These are phyloP conservation scores for Bacillus rossius DNA, from an alignment of 1,140 invertebrate species.

Conservation along the genomic window DNA sequence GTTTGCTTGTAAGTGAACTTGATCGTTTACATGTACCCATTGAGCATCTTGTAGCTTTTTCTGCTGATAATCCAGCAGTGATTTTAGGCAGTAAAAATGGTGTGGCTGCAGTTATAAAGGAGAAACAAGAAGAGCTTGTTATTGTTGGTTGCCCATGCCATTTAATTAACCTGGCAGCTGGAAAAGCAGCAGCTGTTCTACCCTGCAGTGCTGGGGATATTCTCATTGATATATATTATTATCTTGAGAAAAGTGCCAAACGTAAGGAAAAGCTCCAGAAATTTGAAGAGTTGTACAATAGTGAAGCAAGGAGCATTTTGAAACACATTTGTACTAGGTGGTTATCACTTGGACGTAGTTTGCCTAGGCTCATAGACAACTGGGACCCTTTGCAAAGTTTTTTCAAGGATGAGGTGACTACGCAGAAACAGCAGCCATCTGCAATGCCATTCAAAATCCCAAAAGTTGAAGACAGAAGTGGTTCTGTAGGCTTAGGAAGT, in stretches of 20 bases:
- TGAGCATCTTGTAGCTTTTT: not conserved
- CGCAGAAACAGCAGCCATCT: not conserved
- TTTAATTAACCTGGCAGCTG: not conserved
- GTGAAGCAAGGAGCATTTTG: not conserved
- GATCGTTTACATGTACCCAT: not conserved
- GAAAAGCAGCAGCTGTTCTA: not conserved
- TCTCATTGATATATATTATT: not conserved
- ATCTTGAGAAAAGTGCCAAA: not conserved
- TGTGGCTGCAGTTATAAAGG: not conserved
- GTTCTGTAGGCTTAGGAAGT: too few species aligned
- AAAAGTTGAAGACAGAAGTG: not conserved
- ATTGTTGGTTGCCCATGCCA: not conserved
- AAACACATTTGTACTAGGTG: not conserved
- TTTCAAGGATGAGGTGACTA: not conserved
- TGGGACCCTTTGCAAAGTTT: slow-evolving; percentile 3
- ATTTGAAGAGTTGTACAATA: not conserved
- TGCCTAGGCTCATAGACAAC: not conserved
- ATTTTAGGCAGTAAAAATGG: not conserved
- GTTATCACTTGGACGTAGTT: not conserved
- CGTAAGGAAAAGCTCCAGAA: not conserved
- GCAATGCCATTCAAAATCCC: not conserved
- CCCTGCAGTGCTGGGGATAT: not conserved
- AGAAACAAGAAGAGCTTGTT: not conserved
- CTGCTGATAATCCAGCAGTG: not conserved
- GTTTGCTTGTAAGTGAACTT: not conserved